Percentiles rank a stretch among this genome's conserved stretches.
phyloP scores from a whole-genome alignment of 2,797 vertebrate genomes.

The Pristis pectinata region DNA sequence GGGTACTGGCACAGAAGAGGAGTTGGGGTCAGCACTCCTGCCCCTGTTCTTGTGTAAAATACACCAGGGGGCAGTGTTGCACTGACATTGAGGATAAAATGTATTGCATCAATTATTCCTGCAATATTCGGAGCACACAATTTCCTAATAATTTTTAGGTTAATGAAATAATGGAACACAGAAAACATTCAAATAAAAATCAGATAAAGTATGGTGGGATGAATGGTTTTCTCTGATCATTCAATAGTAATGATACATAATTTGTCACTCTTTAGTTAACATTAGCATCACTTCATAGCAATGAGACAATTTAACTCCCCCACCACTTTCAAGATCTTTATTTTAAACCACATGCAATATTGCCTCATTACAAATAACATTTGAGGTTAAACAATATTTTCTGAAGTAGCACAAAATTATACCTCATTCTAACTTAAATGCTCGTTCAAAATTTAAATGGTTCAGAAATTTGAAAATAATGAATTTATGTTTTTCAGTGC shows the following conservation, averaged over 20 bases:
- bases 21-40: too few relatives aligned
- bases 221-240: background rate
- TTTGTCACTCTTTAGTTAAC: background rate
- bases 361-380: background rate
- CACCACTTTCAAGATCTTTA: background rate
- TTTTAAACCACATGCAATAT: background rate
- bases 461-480: background rate
- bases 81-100: background rate
- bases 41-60: background rate
- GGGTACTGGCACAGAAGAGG: too few relatives aligned
- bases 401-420: background rate
- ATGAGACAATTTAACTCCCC: background rate
- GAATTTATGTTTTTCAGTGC: background rate
- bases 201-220: background rate
- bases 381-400: background rate
- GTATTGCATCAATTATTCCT: background rate
- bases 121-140: background rate
- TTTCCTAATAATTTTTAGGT: background rate
- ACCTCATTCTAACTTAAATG: background rate
- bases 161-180: background rate
- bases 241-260: background rate
- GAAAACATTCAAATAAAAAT: slow-evolving; percentile 21
- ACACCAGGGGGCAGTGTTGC: slow-evolving; percentile 34
- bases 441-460: background rate
- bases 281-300: background rate